These are phyloP conservation scores for Malurus melanocephalus DNA, from an alignment of 2,113 vertebrate genomes.

Conservation along the genomic window DNA sequence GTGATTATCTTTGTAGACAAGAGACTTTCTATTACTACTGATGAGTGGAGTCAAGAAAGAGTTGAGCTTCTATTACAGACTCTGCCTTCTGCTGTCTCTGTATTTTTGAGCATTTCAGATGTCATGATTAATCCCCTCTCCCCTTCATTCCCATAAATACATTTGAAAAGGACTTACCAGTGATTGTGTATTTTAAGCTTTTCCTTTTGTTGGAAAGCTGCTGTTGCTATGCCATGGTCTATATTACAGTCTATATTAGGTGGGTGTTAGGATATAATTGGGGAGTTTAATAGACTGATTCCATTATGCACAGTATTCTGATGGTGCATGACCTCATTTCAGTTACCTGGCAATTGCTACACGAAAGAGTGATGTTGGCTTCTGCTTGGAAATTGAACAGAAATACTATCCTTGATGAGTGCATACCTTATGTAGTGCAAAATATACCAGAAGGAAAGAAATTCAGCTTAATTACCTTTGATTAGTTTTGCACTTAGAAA, in stretches of 20 bases:
- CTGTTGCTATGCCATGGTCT: background rate
- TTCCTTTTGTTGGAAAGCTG: background rate
- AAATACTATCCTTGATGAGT: background rate
- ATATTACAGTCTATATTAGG: background rate
- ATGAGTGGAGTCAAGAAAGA: background rate
- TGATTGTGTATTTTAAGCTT: background rate
- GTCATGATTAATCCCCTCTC: background rate
- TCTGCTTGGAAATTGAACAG: background rate
- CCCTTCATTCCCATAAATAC: background rate
- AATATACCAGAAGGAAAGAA: background rate
- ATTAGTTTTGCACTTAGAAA: background rate
- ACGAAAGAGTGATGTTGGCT: background rate
- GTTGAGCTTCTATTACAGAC: background rate
- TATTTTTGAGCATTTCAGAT: background rate
- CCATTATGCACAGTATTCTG: background rate
- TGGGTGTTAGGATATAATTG: background rate
- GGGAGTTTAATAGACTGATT: background rate
- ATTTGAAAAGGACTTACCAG: background rate
- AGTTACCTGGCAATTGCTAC: background rate
- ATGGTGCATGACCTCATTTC: background rate
- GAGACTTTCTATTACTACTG: background rate
- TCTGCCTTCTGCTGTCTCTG: background rate
- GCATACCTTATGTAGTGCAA: background rate
- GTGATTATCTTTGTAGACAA: background rate
- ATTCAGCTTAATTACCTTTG: background rate